Evolutionary conservation across 2,888 invertebrate species (phyloP), one percentile per base, ranked within the genome.

Genomic region (Sinodicranocentrus sp.): DNA sequence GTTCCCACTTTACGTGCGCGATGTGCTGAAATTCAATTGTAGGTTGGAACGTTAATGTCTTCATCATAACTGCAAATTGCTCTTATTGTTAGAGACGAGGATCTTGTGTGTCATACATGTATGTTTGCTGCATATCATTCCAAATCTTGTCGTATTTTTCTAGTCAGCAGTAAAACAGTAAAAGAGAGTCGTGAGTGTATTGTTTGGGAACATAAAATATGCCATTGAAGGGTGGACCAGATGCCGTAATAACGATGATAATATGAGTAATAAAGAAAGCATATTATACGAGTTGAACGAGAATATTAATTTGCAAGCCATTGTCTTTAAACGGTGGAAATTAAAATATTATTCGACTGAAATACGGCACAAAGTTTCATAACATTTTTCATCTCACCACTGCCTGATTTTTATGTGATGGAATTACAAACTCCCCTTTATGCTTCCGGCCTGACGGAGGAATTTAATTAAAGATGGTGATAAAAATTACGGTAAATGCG

Each of bases 401-500:
- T 33, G 33, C 10, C 33, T 33, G 33, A 3, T 33, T 6, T 33
- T 33, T n/a, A n/a, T n/a, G n/a, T n/a, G n/a, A n/a, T n/a, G n/a
- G n/a, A n/a, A n/a, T n/a, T n/a, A n/a, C n/a, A 33, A 33, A 33
- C 33, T 6, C 33, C 3, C 33, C 33, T 33, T 33, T 33, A 33
- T 33, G 10, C 19, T 48, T 52, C 19, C 19, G 17, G 52, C 19
- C 19, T 19, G 17, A 52, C 52, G 8, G n/a, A 57, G 25, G 52
- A 70, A 52, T 70, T 70, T 70, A 52, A 70, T 70, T 26, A 70
- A 52, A 52, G 52, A 44, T n/a, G 19, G 17, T 6, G 28, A 52
- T 26, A 52, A 52, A 70, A 28, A 8, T 52, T 70, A 23, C n/a
- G 26, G 26, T 28, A 28, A 70, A 70, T 33, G 28, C 26, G 70